Evolutionary conservation across 2,888 invertebrate species (phyloP), one percentile per base, ranked within the genome.

Genomic region (Poecilus cupreus): DNA sequence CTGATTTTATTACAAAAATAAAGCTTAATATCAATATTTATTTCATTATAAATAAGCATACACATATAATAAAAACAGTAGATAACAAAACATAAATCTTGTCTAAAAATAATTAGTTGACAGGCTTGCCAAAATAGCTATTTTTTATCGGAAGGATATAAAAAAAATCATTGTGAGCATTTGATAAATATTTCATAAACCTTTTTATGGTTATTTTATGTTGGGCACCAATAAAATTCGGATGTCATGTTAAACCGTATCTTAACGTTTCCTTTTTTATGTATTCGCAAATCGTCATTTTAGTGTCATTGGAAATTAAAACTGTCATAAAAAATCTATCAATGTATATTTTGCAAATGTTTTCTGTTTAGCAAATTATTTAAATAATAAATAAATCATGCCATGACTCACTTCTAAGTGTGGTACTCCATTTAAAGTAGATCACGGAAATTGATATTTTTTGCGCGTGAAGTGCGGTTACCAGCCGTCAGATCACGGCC

Each of bases 141-240:
- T 43, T 6, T n/a, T 43, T 43, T 51, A 20, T 51, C 18, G 2
- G 18, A 18, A 51, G 51, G 46, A 16, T 51, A 51, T 51, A 51
- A 18, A 68, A 68, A n/a, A 68, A 68, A 68, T 68, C 68, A 37
- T 68, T 26, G 16, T n/a, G 32, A 13, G 68, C 39, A 18, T n/a
- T 32, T 68, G 68, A 68, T 68, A 68, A 68, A 68, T 68, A 68
- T 68, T 68, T 68, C 68, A 68, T 68, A 68, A 68, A 68, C 16
- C 37, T 68, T 51, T 68, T 68, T 68, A 68, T 68, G 32, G 37
- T 37, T 32, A 68, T 68, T 68, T 68, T 68, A 68, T 68, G 68
- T 68, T 18, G 68, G 6, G 13, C 24, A 39, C 32, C 20, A 37
- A 37, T 32, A 32, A 68, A 68, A 32, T 18, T 68, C 68, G 68